Percentiles rank a stretch among this genome's conserved stretches.
phyloP scores from a whole-genome alignment of 35 echinoderm and acorn worm species.

The Holothuria glaberrima region DNA sequence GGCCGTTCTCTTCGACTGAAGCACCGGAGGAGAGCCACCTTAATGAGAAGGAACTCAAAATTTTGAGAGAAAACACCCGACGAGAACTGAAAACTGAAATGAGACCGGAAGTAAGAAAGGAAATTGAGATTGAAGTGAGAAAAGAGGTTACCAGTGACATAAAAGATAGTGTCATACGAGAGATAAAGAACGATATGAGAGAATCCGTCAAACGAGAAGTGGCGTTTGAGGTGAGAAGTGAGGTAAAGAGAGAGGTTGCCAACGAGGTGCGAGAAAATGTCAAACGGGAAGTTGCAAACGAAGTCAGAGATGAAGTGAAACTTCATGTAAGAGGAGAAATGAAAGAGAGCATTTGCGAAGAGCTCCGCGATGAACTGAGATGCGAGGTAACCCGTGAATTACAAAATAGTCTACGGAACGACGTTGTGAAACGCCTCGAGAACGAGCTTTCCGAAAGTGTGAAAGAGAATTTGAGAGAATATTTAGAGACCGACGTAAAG shows the following conservation, averaged over 20 bases:
- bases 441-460: not conserved
- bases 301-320: conserved; percentile 47
- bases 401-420: not conserved
- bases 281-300: conserved; percentile 10
- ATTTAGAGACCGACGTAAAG: not conserved
- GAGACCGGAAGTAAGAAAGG: conserved; percentile 8
- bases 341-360: conserved; percentile 10
- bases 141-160: not conserved
- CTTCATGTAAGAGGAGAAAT: conserved; percentile 23
- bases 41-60: conserved; percentile 24
- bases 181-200: conserved; percentile 23
- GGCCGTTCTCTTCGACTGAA: conserved; percentile 47
- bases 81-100: conserved; percentile 29
- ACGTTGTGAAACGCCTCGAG: not conserved
- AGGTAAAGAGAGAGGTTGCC: conserved; percentile 34
- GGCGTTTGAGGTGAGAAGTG: conserved; percentile 25
- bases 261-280: conserved; percentile 32
- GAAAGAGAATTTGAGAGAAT: conserved; percentile 8
- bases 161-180: conserved; percentile 1
- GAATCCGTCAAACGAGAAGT: conserved; percentile 32
- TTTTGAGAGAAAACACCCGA: conserved; percentile 34
- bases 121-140: conserved; percentile 28
- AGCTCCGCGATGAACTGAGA: not conserved
- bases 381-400: not conserved
- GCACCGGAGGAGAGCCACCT: conserved; percentile 4